Evolutionary conservation across 2,113 vertebrate species (phyloP), one percentile per base, ranked within the genome.

Genomic region (Gopherus flavomarginatus): DNA sequence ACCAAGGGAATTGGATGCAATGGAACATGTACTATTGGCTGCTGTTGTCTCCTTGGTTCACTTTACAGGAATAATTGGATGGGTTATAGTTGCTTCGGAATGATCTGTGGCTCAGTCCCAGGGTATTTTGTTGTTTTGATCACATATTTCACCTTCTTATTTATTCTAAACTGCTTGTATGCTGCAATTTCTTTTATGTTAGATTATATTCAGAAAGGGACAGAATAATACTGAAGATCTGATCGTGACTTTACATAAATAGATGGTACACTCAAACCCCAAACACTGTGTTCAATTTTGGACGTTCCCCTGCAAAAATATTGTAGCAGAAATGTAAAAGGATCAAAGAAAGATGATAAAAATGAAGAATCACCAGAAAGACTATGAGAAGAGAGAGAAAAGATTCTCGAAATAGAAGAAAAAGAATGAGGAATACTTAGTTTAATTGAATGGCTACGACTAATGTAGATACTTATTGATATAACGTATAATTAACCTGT

Each of bases 1-100:
- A 90, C 54, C 88, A 94, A 54, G 88, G 86, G 53, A 91, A 49
- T 94, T 57, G 83, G 75, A 81, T 92, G 42, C 83, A 94, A 86
- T 85, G 11, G 72, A 77, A 26, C 24, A 78, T 78, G 24, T 78
- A 78, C 12, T 26, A 26, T 16, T 59, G 81, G 21, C 24, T 87
- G 21, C 50, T 22, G 42, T 87, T 85, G 47, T 94, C 59, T 90
- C 53, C 38, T 49, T 85, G 56, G 80, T 88, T 91, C 89, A 38
- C 31, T 88, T 24, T 88, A 85, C 31, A 94, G 82, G 88, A 92
- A 65, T 69, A 88, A 88, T 5, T 91, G 53, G 8, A 50, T 83
- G 65, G 49, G 38, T 91, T 88, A 26, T 90, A 85, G 69, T 13
- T 90, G 57, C 10, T 92, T 94, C 81, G 85, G 6, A 19, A 5